Evolutionary conservation across 2,888 invertebrate genomes (phyloP).

Genomic region (Spodoptera littoralis): DNA sequence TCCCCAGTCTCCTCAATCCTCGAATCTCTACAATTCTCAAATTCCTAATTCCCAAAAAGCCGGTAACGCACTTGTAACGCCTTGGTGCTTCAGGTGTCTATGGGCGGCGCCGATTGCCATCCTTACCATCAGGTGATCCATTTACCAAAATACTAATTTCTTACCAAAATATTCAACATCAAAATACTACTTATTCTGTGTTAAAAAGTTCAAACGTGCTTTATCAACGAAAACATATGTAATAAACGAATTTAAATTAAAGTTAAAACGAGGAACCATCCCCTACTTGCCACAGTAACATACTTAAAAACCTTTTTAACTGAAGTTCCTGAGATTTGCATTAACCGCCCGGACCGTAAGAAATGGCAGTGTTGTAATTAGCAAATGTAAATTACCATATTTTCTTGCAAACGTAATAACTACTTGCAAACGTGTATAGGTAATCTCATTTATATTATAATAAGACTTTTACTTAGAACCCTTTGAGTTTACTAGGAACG

Average conservation of each 20-base stretch:
- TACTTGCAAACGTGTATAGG: conserved; percentile 10
- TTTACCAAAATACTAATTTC: too few species aligned
- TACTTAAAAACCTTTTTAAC: conserved; percentile 46
- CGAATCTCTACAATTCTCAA: too few species aligned
- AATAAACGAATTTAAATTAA: conserved; percentile 15
- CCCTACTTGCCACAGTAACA: conserved; percentile 20
- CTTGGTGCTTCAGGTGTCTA: too few species aligned
- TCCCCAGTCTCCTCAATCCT: too few species aligned
- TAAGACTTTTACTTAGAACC: conserved; percentile 19
- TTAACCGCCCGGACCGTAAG: conserved; percentile 39
- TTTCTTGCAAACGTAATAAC: conserved; percentile 27
- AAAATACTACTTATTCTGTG: too few species aligned
- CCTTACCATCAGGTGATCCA: too few species aligned
- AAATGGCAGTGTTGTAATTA: conserved; percentile 49
- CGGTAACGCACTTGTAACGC: too few species aligned
- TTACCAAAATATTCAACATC: too few species aligned
- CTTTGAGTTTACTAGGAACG: conserved; percentile 4
- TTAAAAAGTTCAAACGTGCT: background rate
- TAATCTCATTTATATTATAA: conserved; percentile 34
- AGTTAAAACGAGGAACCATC: conserved; percentile 11
- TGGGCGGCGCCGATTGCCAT: too few species aligned
- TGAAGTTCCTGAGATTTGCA: conserved; percentile 37
- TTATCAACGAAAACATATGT: background rate
- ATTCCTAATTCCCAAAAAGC: too few species aligned
- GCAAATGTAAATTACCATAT: conserved; percentile 42